Conservation (phyloP, 2,888 invertebrate species). For the Ormyrus thymus region DNA sequence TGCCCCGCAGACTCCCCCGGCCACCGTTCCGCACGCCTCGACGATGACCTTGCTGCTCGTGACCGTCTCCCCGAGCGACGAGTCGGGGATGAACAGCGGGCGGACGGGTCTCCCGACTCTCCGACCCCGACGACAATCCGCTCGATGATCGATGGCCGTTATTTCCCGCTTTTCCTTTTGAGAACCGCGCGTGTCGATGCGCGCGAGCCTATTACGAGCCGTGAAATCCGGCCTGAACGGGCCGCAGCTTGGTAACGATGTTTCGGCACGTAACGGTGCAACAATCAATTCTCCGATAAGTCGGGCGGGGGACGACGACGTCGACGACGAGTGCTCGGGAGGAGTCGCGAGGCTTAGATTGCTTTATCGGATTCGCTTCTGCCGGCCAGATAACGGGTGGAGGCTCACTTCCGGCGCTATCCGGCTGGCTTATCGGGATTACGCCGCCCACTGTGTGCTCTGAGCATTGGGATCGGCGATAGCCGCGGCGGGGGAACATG, state of each 20-base stretch:
- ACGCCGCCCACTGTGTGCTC: conserved; percentile 13
- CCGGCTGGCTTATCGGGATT: conserved; percentile 37
- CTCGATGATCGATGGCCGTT: conserved; percentile 51
- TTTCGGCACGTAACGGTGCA: conserved; percentile 15
- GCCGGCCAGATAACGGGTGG: conserved; percentile 28
- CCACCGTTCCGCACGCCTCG: no score
- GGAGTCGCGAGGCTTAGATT: conserved; percentile 22
- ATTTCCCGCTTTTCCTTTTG: no score
- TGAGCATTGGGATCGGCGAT: conserved; percentile 21
- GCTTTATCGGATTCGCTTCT: conserved; percentile 38
- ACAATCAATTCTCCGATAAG: conserved; percentile 29
- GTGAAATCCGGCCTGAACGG: conserved; percentile 38
- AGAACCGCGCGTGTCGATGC: not conserved
- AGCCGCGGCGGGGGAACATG: not conserved
- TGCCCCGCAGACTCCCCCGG: not conserved
- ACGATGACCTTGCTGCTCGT: not conserved
- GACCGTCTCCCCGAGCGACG: conserved; percentile 38
- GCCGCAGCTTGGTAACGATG: conserved; percentile 1
- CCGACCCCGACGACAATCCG: conserved; percentile 34
- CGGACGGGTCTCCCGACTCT: conserved; percentile 39
- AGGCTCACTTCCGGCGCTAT: conserved; percentile 37
- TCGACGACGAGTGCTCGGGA: not conserved
- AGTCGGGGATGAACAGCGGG: conserved; percentile 59
- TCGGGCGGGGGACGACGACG: conserved; percentile 1
- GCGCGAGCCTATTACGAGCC: conserved; percentile 19